Evolutionary conservation across 2,888 invertebrate species (phyloP), one percentile per base, ranked within the genome.

Genomic region (Meandrusa payeni): DNA sequence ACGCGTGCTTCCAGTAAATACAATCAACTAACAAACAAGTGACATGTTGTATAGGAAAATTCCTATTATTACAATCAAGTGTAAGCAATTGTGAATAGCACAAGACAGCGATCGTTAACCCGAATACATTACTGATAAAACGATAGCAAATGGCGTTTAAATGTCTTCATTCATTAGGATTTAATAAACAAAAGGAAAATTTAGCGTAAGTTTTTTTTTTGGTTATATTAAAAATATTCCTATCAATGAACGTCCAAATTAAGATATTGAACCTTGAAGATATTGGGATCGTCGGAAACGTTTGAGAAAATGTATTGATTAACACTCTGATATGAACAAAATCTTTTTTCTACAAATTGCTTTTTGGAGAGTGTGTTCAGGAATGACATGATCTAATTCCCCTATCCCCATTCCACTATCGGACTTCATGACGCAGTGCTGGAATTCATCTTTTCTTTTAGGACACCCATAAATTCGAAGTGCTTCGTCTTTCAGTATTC

Each of bases 41-140:
- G 55, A 61, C 62, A 60, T 66, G 69, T 74, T 70, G 69, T 69
- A 71, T 81, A 76, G 86, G 86, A 86, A 86, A 76, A 76, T 86
- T 86, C 85, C 86, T 70, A 73, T 72, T 67, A 76, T 73, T 75
- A 69, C 56, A 55, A 58, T 59, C 58, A 54, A 69, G 64, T 73
- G 55, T 69, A 61, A 64, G 66, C 68, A 66, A 67, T 62, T 55
- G 54, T 64, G 59, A 55, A 53, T 57, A 50, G 54, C 56, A 66
- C 60, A 73, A 59, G 67, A 70, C 64, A 54, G 41, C 48, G 53
- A 52, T 62, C 67, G 59, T 78, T 80, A 81, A 71, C 85, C 85
- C 69, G 63, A 70, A 76, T 76, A 58, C 43, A 50, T 63, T 71
- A 69, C 64, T 59, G 63, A 61, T 61, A 63, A 61, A 38, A 49